Evolutionary conservation across 2,797 vertebrate species (phyloP).

Genomic region (Echiichthys vipera): DNA sequence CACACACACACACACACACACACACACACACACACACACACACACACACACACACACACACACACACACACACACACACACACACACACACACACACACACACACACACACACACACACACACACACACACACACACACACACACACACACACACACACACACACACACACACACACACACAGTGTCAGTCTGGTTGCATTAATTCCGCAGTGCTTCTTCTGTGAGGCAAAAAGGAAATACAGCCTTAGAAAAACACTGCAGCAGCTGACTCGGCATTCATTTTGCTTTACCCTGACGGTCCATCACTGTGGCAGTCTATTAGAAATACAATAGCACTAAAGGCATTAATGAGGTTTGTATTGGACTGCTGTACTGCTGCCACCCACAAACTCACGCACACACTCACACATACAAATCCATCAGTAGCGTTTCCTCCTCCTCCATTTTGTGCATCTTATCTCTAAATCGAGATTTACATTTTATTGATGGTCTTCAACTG

Average conservation of each 20-base stretch:
- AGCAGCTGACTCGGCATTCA: constrained; percentile 46
- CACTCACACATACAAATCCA: constrained; percentile 16
- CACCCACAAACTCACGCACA: background rate
- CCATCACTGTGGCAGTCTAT: constrained; percentile 50
- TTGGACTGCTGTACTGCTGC: constrained; percentile 46
- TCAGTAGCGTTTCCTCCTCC: constrained; percentile 21
- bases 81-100: background rate
- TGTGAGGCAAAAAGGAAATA: constrained; percentile 24
- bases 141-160: background rate
- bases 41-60: background rate
- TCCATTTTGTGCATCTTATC: constrained; percentile 24
- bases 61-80: background rate
- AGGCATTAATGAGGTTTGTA: constrained; percentile 68
- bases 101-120: constrained; percentile 5
- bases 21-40: background rate
- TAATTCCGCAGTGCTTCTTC: constrained; percentile 11
- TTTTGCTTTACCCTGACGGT: constrained; percentile 28
- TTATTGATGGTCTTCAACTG: constrained; percentile 40
- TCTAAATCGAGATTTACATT: constrained; percentile 46
- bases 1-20: background rate
- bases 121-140: constrained; percentile 4
- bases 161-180: background rate
- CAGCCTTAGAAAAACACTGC: background rate
- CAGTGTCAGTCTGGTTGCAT: constrained; percentile 1
- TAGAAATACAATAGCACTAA: constrained; percentile 69